Evolutionary conservation across 2,888 invertebrate genomes (phyloP).

Genomic region (Parthenolecanium corni): DNA sequence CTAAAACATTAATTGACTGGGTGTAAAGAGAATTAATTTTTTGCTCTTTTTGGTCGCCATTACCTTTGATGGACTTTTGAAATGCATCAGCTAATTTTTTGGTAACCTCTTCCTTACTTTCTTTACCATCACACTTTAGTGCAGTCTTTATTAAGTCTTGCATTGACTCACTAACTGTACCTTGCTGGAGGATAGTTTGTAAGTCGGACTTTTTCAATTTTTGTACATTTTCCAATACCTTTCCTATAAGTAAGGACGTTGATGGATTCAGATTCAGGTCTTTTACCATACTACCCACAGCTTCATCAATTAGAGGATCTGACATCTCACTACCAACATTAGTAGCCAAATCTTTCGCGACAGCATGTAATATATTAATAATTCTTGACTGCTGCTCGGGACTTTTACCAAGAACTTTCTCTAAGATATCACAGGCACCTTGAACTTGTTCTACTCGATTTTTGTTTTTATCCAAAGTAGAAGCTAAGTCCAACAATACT

Average conservation of each 20-base stretch:
- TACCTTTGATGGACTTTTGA: no score
- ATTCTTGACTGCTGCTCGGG: background rate
- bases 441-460: background rate
- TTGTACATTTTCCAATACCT: no score
- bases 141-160: background rate
- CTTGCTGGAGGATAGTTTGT: background rate
- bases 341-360: background rate
- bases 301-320: no score
- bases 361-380: background rate
- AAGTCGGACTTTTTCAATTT: no score
- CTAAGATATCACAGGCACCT: background rate
- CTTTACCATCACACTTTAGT: constrained; percentile 36
- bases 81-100: no score
- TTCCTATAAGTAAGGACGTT: no score
- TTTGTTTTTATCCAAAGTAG: background rate
- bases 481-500: background rate
- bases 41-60: no score
- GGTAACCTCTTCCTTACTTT: constrained; percentile 34
- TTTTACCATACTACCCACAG: no score
- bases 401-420: background rate
- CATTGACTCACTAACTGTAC: background rate
- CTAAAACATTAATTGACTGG: no score
- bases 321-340: no score
- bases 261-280: no score
- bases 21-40: no score